A percentile compares a stretch with the other conserved stretches of the same genome.
These are phyloP conservation scores for Bilobella aurantiaca DNA, from an alignment of 1,140 invertebrate species.

Conservation along the genomic window DNA sequence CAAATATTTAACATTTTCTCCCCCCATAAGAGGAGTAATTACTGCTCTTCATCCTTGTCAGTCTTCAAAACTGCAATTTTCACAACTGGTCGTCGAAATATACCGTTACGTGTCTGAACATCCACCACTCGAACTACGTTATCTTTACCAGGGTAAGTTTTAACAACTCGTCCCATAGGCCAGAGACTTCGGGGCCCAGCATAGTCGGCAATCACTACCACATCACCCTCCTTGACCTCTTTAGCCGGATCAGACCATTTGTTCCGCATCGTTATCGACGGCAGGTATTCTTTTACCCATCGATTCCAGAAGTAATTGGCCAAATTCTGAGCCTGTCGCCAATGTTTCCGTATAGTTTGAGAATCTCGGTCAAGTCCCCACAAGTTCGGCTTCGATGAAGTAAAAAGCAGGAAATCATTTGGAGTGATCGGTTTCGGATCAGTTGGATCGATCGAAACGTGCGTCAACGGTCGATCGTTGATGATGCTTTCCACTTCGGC, in stretches of 20 bases:
- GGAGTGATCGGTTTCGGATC: conserved; percentile 37
- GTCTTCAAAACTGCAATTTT: no score
- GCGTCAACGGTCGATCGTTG: conserved; percentile 20
- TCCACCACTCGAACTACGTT: conserved; percentile 15
- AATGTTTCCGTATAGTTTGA: no score
- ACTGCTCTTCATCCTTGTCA: no score
- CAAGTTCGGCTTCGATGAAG: not conserved
- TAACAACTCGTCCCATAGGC: conserved; percentile 17
- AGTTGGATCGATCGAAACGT: conserved; percentile 35
- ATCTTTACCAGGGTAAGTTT: conserved; percentile 12
- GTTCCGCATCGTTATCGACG: conserved; percentile 16
- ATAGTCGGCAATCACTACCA: conserved; percentile 26
- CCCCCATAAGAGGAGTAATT: no score
- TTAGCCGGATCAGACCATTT: conserved; percentile 17
- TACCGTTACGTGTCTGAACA: not conserved
- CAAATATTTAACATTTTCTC: no score
- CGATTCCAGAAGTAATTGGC: conserved; percentile 21
- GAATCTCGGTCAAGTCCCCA: no score
- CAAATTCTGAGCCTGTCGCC: conserved; percentile 18
- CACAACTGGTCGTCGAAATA: not conserved
- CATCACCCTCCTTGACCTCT: conserved; percentile 16
- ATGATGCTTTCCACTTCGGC: conserved; percentile 13
- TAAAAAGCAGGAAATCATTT: conserved; percentile 29
- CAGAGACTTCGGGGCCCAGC: conserved; percentile 15
- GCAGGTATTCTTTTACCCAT: conserved; percentile 27